These are phyloP conservation scores for Spodoptera litura DNA, from an alignment of 1,140 invertebrate genomes.

Conservation along the genomic window DNA sequence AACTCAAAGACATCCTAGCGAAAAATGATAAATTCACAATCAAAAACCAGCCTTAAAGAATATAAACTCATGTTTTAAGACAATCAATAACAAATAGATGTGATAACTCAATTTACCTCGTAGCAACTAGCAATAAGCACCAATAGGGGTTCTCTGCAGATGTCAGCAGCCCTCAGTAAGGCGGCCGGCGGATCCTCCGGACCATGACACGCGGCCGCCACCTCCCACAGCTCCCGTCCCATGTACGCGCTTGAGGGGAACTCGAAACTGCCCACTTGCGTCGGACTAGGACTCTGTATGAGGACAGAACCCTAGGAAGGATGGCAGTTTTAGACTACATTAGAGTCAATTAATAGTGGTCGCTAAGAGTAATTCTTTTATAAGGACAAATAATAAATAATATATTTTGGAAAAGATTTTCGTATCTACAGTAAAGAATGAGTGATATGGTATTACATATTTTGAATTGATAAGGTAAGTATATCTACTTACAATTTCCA, in stretches of 20 bases:
- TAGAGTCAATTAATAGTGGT: background rate
- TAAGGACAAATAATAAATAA: no score
- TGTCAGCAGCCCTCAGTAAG: constrained; percentile 86
- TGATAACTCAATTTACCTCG: constrained; percentile 81
- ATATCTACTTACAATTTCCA: constrained; percentile 72
- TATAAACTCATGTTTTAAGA: no score
- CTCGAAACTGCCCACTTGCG: constrained; percentile 65
- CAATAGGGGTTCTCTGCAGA: constrained; percentile 86
- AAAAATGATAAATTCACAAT: no score
- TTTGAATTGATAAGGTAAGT: background rate
- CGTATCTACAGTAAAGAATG: no score
- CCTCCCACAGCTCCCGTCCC: constrained; percentile 87
- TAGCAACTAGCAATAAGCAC: constrained; percentile 89
- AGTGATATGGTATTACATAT: no score
- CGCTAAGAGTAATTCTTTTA: background rate
- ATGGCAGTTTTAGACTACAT: background rate
- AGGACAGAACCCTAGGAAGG: constrained; percentile 10
- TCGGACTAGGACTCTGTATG: constrained; percentile 63
- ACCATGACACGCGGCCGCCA: constrained; percentile 88
- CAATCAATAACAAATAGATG: background rate
- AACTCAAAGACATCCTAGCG: no score
- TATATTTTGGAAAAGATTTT: no score
- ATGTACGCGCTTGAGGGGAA: constrained; percentile 66
- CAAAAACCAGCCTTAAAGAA: no score
- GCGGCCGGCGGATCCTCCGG: constrained; percentile 89